These are phyloP conservation scores for Hemicentrotus pulcherrimus DNA, from an alignment of 35 echinoderm and acorn worm genomes.

Conservation along the genomic window DNA sequence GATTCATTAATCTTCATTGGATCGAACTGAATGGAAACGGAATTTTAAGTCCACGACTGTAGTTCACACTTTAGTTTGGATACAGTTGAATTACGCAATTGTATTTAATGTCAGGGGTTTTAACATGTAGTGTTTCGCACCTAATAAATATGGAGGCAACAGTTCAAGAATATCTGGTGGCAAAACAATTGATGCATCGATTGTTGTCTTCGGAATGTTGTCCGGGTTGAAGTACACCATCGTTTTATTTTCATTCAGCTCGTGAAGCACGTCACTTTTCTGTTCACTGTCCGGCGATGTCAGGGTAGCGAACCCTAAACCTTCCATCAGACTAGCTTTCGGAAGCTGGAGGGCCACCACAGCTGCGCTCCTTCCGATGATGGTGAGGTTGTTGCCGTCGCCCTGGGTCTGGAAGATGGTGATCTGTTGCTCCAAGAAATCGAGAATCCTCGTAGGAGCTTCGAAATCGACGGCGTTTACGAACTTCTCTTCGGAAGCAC, in stretches of 20 bases:
- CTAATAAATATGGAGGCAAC: not conserved
- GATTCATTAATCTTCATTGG: not conserved
- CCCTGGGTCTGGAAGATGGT: constrained; percentile 35
- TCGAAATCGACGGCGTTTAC: constrained; percentile 17
- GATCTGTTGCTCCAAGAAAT: constrained; percentile 15
- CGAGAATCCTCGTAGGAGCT: constrained; percentile 23
- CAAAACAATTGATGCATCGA: constrained; percentile 25
- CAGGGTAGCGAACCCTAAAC: constrained; percentile 29
- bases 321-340: not conserved
- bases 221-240: constrained; percentile 34
- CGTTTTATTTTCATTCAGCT: constrained; percentile 4
- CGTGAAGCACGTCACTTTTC: not conserved
- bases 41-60: not conserved
- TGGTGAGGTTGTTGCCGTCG: constrained; percentile 28
- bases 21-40: not conserved
- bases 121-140: not conserved
- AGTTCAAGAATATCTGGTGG: not conserved
- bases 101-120: not conserved
- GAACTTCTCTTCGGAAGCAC: not conserved
- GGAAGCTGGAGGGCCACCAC: constrained; percentile 16
- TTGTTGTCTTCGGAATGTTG: not conserved
- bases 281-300: not conserved
- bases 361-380: not conserved
- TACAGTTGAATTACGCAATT: not conserved
- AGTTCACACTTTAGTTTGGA: not conserved